phyloP scores from a whole-genome alignment of 2,113 vertebrate genomes.

The Campylomormyrus tamandua region DNA sequence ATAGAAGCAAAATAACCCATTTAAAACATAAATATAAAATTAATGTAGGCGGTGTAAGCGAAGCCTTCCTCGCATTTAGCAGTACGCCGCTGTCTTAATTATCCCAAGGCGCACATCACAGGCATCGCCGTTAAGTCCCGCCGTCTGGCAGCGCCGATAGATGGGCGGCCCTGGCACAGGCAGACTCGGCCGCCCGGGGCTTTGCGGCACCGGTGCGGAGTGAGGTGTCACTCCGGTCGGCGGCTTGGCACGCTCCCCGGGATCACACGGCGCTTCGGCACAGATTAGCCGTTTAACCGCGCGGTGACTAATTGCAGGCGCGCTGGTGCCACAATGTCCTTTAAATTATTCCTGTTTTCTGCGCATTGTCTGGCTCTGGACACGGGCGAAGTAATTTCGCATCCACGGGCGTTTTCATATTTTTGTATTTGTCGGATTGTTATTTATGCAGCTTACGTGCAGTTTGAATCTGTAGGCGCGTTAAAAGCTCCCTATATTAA shows the following conservation, averaged over 20 bases:
- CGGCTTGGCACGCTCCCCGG: slow-evolving; percentile 47
- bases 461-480: neutral
- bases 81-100: slow-evolving; percentile 68
- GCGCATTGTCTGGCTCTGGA: neutral
- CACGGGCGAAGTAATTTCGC: neutral
- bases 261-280: slow-evolving; percentile 52
- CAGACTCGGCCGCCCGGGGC: slow-evolving; percentile 54
- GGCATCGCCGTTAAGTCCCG: slow-evolving; percentile 57
- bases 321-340: slow-evolving; percentile 17
- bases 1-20: slow-evolving; percentile 36
- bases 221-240: slow-evolving; percentile 43
- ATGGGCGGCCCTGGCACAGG: slow-evolving; percentile 57
- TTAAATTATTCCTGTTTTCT: neutral
- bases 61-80: slow-evolving; percentile 50
- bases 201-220: slow-evolving; percentile 54
- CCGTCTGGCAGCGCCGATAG: slow-evolving; percentile 66
- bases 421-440: neutral
- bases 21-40: slow-evolving; percentile 57
- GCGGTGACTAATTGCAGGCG: slow-evolving; percentile 26
- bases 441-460: neutral
- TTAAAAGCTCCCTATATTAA: neutral
- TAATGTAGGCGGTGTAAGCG: slow-evolving; percentile 46
- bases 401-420: neutral
- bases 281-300: slow-evolving; percentile 46
- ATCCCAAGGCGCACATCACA: slow-evolving; percentile 66